A percentile compares a stretch with the other conserved stretches of the same genome.
Evolutionary conservation across 2,797 vertebrate genomes (phyloP).

Genomic region (Poecilia wingei): DNA sequence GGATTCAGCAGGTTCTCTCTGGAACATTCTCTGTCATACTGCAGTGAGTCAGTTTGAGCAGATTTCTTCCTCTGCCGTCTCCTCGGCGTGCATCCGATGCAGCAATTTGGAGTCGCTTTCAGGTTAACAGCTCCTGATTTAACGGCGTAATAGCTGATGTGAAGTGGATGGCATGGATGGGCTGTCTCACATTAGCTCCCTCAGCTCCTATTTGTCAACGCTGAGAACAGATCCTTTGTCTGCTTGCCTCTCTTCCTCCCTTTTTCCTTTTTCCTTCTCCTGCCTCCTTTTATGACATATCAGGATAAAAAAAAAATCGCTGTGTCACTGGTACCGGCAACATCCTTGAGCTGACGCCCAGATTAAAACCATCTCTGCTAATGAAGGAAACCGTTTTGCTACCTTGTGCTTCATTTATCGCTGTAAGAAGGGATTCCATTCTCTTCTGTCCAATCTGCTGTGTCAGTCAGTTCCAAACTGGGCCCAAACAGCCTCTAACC

Average conservation of each 20-base stretch:
- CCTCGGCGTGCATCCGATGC: background rate
- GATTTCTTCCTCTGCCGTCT: constrained; percentile 36
- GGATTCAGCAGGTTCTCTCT: constrained; percentile 92
- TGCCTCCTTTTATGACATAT: constrained; percentile 36
- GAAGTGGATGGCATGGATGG: constrained; percentile 38
- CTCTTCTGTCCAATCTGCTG: constrained; percentile 70
- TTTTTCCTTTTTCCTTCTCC: background rate
- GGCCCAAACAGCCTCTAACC: constrained; percentile 57
- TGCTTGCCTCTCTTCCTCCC: constrained; percentile 1
- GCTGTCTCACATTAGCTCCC: constrained; percentile 37
- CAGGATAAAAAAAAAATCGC: constrained; percentile 51
- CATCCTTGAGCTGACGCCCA: constrained; percentile 23
- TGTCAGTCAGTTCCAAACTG: constrained; percentile 70
- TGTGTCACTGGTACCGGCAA: constrained; percentile 66
- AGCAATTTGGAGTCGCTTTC: constrained; percentile 31
- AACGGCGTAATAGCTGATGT: constrained; percentile 23
- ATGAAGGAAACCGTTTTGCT: constrained; percentile 9
- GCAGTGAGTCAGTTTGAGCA: constrained; percentile 83
- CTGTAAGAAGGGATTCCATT: constrained; percentile 66
- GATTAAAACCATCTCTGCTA: constrained; percentile 23
- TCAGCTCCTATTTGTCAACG: constrained; percentile 34
- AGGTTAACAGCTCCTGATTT: constrained; percentile 22
- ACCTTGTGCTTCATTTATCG: background rate
- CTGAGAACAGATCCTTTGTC: constrained; percentile 52
- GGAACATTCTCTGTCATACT: constrained; percentile 99